These are phyloP conservation scores for Clepsis dumicolana DNA, from an alignment of 2,888 invertebrate species.

Conservation along the genomic window DNA sequence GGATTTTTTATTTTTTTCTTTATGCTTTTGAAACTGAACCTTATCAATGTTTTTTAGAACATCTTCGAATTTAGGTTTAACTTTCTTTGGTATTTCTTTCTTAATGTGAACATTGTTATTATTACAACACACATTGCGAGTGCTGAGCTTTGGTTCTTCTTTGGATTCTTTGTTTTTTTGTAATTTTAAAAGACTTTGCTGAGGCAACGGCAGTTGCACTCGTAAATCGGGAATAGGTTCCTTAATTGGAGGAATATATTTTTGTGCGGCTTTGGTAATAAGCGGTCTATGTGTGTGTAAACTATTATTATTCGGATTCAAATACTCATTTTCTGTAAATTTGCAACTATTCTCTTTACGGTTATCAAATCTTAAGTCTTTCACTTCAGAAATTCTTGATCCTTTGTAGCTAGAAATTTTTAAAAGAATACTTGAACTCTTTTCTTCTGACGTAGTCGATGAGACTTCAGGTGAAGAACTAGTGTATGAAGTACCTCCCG, in stretches of 20 bases:
- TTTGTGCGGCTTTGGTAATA: conserved; percentile 82
- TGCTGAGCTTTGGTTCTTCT: conserved; percentile 65
- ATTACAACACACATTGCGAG: conserved; percentile 51
- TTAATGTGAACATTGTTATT: conserved; percentile 48
- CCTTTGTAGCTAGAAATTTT: conserved; percentile 79
- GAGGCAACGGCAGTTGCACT: conserved; percentile 77
- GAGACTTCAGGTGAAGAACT: conserved; percentile 79
- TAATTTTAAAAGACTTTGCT: conserved; percentile 74
- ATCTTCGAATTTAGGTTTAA: conserved; percentile 83
- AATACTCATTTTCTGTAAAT: conserved; percentile 71
- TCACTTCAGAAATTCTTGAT: conserved; percentile 71
- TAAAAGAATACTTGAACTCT: conserved; percentile 69
- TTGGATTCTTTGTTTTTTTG: conserved; percentile 76
- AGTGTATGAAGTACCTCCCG: conserved; percentile 54
- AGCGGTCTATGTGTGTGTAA: conserved; percentile 65
- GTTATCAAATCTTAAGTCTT: conserved; percentile 57
- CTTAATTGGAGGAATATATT: conserved; percentile 81
- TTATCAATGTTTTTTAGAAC: conserved; percentile 83
- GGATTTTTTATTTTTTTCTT: conserved; percentile 71
- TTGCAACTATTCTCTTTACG: conserved; percentile 63
- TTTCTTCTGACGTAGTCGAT: conserved; percentile 81
- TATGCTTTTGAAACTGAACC: conserved; percentile 76
- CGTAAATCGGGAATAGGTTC: conserved; percentile 74
- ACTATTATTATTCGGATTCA: conserved; percentile 54
- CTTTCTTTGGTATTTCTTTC: conserved; percentile 66